Evolutionary conservation across 1,140 invertebrate species (phyloP), one percentile per base, ranked within the genome.

Genomic region (Platyscapa corneri): DNA sequence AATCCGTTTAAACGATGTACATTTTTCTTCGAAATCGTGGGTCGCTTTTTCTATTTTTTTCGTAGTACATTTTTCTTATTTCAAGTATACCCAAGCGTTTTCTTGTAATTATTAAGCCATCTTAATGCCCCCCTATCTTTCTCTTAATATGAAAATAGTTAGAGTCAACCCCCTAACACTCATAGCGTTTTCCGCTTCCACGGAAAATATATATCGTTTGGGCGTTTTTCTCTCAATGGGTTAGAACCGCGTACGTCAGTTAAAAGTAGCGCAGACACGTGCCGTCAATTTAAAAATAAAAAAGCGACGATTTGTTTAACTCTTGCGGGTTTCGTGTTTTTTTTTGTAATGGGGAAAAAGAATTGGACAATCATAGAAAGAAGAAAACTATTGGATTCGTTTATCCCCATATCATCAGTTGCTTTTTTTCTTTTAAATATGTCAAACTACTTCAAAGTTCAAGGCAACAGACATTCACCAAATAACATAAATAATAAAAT

Each of bases 281-380:
- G 83, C 53, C 77, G 37, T 32, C 53, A 34, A 80, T 74, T 80
- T 80, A 85, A 85, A 85, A 85, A 85, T 80, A 85, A 84, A 78
- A 84, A 79, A 80, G 72, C 6, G 23, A n/a, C 49, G 82, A 34
- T 79, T 84, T 70, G 12, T 84, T 78, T 67, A 65, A 49, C 32
- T 30, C 82, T 77, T 75, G 81, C 0, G 64, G n/a, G 30, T 34
- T 72, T 32, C 14, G 3, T 70, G 27, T 14, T 72, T 81, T 46
- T 81, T 82, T 42, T 82, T 39, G 18, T 30, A 42, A 6, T 60
- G n/a, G 37, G 49, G 32, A 65, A 74, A 49, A 65, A 46, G 34
- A 83, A 30, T n/a, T 42, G 37, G 49, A 60, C 14, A 18, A 80
- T 80, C 27, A 60, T 6, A 39, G 46, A 34, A 12, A 46, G 39